These are phyloP conservation scores for Gambusia affinis DNA, from an alignment of 2,113 vertebrate genomes.

Conservation along the genomic window DNA sequence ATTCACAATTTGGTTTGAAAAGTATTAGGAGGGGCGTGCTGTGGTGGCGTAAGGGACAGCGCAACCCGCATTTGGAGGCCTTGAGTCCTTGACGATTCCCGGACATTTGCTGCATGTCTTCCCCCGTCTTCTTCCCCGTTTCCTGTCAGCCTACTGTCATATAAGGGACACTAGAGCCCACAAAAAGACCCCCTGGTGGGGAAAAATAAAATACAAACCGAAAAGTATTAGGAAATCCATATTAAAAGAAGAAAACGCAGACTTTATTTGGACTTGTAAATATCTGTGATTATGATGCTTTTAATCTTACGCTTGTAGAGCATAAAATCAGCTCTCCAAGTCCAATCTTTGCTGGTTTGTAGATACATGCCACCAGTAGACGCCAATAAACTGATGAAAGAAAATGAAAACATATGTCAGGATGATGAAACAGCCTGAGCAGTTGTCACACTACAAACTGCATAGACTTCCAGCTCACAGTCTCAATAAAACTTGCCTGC, in stretches of 20 bases:
- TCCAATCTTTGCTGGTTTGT: background rate
- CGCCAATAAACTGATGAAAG: conserved; percentile 53
- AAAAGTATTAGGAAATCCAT: background rate
- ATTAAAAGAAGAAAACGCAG: background rate
- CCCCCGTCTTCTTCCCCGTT: too few relatives aligned
- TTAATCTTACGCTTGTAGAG: background rate
- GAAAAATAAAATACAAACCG: too few relatives aligned
- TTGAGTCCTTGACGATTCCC: too few relatives aligned
- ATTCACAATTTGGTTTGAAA: background rate
- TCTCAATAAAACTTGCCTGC: background rate
- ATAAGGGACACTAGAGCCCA: too few relatives aligned
- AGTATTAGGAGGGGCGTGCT: background rate
- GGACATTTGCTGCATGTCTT: too few relatives aligned
- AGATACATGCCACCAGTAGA: conserved; percentile 2
- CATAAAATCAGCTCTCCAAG: background rate
- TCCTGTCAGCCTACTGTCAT: too few relatives aligned
- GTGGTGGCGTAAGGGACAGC: too few relatives aligned
- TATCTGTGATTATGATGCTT: background rate
- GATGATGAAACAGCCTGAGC: conserved; percentile 5
- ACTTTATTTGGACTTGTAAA: background rate
- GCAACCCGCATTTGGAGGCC: too few relatives aligned
- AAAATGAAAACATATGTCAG: conserved; percentile 40
- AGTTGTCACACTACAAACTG: background rate
- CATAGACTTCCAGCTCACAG: background rate
- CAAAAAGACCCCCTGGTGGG: too few relatives aligned